Percentiles rank a stretch among this genome's conserved stretches.
phyloP scores from a whole-genome alignment of 2,888 invertebrate species.

The Rugalucina vietnamica region DNA sequence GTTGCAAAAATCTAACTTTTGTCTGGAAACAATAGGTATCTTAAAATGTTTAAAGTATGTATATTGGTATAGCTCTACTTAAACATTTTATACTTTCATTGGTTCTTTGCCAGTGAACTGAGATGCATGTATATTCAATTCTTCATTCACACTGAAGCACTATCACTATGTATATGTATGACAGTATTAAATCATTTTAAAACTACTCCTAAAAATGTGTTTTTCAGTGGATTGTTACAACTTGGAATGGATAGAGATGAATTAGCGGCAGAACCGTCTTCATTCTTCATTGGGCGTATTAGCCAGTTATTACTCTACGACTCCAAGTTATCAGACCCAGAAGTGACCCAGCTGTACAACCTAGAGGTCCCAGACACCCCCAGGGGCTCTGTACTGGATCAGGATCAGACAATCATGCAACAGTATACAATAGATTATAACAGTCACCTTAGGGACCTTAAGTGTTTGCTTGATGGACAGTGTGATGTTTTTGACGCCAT shows the following conservation, averaged over 20 bases:
- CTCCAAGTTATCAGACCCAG: conserved; percentile 40
- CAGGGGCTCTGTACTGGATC: neutral
- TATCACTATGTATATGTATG: no score
- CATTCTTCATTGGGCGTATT: conserved; percentile 65
- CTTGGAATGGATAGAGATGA: conserved; percentile 58
- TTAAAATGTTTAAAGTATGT: no score
- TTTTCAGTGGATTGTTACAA: conserved; percentile 63
- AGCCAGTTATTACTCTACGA: conserved; percentile 61
- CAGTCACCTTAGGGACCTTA: conserved; percentile 41
- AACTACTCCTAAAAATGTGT: no score
- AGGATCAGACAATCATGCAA: conserved; percentile 18
- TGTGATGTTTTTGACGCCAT: conserved; percentile 20
- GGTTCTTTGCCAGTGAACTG: no score
- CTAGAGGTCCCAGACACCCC: neutral
- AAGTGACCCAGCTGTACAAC: conserved; percentile 24
- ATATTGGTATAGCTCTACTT: no score
- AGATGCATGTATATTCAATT: no score
- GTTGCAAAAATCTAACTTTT: no score
- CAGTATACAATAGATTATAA: conserved; percentile 37
- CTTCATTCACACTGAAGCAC: no score
- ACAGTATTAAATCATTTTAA: no score
- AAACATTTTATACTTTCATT: no score
- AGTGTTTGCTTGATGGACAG: conserved; percentile 21
- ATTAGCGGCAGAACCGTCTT: neutral
- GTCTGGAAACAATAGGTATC: no score